Conservation (phyloP, 2,797 vertebrate species). For the Uromys caudimaculatus region DNA sequence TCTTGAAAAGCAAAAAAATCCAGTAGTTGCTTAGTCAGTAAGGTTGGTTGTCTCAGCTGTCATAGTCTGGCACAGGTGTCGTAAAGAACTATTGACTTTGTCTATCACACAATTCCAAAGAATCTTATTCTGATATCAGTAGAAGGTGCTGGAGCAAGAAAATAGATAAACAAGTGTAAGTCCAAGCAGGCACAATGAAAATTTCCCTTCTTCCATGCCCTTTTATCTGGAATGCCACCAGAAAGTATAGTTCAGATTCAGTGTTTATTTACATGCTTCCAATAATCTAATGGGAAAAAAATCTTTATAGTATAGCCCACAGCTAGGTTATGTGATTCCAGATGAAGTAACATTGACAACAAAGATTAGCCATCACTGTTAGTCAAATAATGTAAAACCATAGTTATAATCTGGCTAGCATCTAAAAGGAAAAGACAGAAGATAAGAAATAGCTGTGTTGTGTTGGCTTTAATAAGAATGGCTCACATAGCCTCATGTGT, state of each 20-base stretch:
- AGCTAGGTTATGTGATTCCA: background rate
- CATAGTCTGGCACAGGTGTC: background rate
- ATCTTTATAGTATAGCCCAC: background rate
- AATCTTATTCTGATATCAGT: background rate
- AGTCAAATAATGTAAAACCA: background rate
- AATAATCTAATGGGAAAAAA: background rate
- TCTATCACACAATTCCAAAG: background rate
- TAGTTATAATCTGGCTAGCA: background rate
- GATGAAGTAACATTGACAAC: background rate
- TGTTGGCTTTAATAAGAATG: background rate
- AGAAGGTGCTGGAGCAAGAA: background rate
- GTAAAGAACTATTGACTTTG: background rate
- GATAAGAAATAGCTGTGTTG: no score
- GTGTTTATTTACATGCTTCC: background rate
- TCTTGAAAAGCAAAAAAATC: background rate
- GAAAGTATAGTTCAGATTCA: background rate
- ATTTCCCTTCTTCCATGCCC: background rate
- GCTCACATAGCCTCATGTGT: background rate
- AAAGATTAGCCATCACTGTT: no score
- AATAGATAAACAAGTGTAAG: no score
- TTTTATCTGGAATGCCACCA: background rate
- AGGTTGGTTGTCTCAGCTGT: background rate
- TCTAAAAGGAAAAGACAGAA: background rate
- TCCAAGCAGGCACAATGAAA: background rate
- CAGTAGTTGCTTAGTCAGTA: background rate